Percentiles rank a stretch among this genome's conserved stretches.
phyloP scores from a whole-genome alignment of 2,797 vertebrate genomes.

The Syngnathus acus region DNA sequence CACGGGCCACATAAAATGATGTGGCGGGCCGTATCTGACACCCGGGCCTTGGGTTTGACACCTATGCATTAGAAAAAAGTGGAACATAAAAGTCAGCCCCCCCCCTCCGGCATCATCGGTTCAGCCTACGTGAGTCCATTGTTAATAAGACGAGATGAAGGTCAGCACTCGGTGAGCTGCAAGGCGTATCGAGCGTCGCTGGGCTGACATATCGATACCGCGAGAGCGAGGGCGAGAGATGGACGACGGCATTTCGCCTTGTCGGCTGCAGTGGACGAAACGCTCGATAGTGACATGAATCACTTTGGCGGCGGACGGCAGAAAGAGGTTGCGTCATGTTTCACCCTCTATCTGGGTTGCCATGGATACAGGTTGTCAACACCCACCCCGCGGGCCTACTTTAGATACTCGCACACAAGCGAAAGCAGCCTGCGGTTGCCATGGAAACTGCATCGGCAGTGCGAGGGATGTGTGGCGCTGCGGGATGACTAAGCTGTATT shows the following conservation, averaged over 20 bases:
- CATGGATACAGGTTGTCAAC: slow-evolving; percentile 51
- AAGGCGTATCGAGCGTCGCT: slow-evolving; percentile 12
- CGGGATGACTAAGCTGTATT: slow-evolving; percentile 38
- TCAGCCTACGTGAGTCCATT: slow-evolving; percentile 55
- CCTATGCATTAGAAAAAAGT: slow-evolving; percentile 27
- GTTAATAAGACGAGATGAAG: slow-evolving; percentile 64
- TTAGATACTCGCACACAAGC: slow-evolving; percentile 15
- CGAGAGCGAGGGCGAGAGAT: slow-evolving; percentile 17
- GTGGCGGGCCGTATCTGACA: too few relatives aligned
- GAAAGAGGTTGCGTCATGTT: slow-evolving; percentile 46
- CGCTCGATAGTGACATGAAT: slow-evolving; percentile 53
- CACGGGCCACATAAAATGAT: too few relatives aligned
- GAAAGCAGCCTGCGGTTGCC: slow-evolving; percentile 40
- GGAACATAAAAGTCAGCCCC: slow-evolving; percentile 45
- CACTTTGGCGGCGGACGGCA: slow-evolving; percentile 33
- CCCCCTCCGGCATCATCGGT: slow-evolving; percentile 39
- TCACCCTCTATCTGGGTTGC: slow-evolving; percentile 50
- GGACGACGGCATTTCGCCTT: slow-evolving; percentile 46
- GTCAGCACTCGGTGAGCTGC: slow-evolving; percentile 46
- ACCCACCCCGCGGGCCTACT: slow-evolving; percentile 21
- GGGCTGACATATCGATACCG: slow-evolving; percentile 37
- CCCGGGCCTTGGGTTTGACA: too few relatives aligned
- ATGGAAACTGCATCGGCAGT: slow-evolving; percentile 59
- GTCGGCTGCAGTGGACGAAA: slow-evolving; percentile 39
- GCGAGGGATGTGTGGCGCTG: slow-evolving; percentile 11